Evolutionary conservation across 2,113 vertebrate genomes (phyloP), one percentile per base, ranked within the genome.

Genomic region (Charina bottae): DNA sequence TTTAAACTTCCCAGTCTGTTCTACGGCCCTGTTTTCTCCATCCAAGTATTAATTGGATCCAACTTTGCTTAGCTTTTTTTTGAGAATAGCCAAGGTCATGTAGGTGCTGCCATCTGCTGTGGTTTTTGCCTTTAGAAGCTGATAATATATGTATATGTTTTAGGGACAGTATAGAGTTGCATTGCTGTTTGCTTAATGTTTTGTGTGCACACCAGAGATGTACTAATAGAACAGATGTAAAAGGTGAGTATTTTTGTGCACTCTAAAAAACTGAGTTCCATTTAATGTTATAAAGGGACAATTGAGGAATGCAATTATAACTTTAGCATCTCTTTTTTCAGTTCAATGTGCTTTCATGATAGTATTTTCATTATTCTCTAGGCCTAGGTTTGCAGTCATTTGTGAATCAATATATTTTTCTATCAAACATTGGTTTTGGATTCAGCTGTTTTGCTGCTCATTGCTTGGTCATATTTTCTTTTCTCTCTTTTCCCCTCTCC

Each of bases 301-400:
- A 64, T 58, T 68, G 42, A 94, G 92, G 19, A 37, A 0, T 84
- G 21, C 55, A 12, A 1, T 90, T 60, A 93, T 12, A 91, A 88
- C 8, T 87, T 55, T 95, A 91, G 6, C 0, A 19, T 90, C 15
- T 83, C 19, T 23, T 87, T 78, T 89, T 96, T 90, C 49, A 21
- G 37, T 93, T 95, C 88, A 21, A 0, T 91, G 24, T 54, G 87
- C 83, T 93, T 92, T 72, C 83, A n/a, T 83, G 2, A 93, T 92
- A 93, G 10, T 19, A 90, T 93, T 96, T 92, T 92, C 87, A 37
- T 92, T 95, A 55, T 91, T 92, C 49, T 88, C 91, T 17, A 93
- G 23, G 15, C 95, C 62, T 92, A 92, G 49, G 91, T 86, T 59
- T 11, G 78, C 58, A 85, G 6, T 89, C 15, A 8, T 90, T 93